These are phyloP conservation scores for Passerculus sandwichensis DNA, from an alignment of 2,797 vertebrate species.

Conservation along the genomic window DNA sequence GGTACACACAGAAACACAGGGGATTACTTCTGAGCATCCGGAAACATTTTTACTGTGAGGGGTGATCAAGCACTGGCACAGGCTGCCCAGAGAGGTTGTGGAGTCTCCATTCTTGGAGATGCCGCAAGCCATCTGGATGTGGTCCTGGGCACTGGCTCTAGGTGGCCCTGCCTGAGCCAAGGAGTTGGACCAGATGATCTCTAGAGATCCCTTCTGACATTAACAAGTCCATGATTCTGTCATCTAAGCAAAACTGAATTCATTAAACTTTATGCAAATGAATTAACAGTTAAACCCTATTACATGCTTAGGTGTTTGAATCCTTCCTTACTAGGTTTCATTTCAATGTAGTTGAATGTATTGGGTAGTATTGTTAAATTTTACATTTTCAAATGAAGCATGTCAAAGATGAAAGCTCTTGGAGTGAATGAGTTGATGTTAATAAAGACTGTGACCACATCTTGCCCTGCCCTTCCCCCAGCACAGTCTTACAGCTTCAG, in stretches of 20 bases:
- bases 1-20: not conserved
- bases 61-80: not conserved
- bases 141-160: not conserved
- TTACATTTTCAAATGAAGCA: not conserved
- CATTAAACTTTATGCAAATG: not conserved
- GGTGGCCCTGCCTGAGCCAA: not conserved
- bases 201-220: not conserved
- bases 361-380: not conserved
- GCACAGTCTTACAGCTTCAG: conserved; percentile 37
- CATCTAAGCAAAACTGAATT: not conserved
- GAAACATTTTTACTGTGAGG: not conserved
- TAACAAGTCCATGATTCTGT: not conserved
- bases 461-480: conserved; percentile 45
- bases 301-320: not conserved
- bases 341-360: not conserved
- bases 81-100: not conserved
- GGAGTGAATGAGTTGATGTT: conserved; percentile 18
- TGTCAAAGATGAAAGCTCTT: not conserved
- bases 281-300: not conserved
- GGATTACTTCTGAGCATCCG: not conserved
- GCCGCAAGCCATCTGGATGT: rapidly evolving
- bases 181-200: not conserved
- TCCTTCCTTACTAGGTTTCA: not conserved
- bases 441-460: not conserved
- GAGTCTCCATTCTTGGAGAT: not conserved